Evolutionary conservation across 2,888 invertebrate species (phyloP), one percentile per base, ranked within the genome.

Genomic region (Lepidocyrtoides sp.): DNA sequence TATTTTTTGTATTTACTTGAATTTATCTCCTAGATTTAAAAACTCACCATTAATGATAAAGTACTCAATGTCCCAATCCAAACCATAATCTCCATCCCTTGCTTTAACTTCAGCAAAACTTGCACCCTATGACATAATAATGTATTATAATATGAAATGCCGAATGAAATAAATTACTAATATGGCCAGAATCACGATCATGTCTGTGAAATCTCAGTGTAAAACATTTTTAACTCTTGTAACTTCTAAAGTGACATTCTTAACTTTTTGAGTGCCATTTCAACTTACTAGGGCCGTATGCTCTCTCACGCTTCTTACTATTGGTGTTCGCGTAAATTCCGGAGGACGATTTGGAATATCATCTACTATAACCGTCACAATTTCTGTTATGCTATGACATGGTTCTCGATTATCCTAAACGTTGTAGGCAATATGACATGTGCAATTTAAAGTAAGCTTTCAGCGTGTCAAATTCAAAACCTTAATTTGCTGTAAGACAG

Each of bases 291-390:
- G 3, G 4, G 57, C 4, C 5, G 48, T 72, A 14, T 75, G 23
- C 14, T 91, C 91, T 12, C 4, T n/a, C 0, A 88, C 41, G 17
- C 36, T 32, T 7, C 48, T 17, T 4, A 83, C 66, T 8, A 32
- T 20, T 2, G 92, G 92, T 0, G 77, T 75, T 17, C n/a, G 17
- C 2, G 60, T 87, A 17, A 89, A 92, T 10, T 44, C 57, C n/a
- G 92, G 92, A 20, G 89, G 90, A 4, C 36, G 10, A 29, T 90
- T 83, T 5, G 92, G 90, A 10, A 83, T 29, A 26, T 92, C 92
- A 3, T 79, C 29, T 17, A 92, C 90, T 0, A 69, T 20, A 10
- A 92, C 41, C 12, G 63, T 57, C 17, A 75, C 51, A 12, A 8
- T 82, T 5, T 32, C 79, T 2, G 54, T 84, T n/a, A 57, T 44